Evolutionary conservation across 2,113 vertebrate genomes (phyloP), one percentile per base, ranked within the genome.

Genomic region (Quiscalus mexicanus): DNA sequence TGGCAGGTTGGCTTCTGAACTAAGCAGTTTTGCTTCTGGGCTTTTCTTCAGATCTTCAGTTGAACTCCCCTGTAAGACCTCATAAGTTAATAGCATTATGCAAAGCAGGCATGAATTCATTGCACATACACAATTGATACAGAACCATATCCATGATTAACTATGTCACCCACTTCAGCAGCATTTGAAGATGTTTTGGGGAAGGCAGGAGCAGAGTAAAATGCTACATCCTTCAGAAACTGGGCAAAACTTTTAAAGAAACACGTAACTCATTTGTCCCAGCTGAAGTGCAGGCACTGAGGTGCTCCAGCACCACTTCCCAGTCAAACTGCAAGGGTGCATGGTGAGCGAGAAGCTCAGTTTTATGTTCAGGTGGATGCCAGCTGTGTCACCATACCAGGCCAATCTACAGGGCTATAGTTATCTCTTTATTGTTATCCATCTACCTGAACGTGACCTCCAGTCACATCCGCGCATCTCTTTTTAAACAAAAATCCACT

Each of bases 391-490:
- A 82, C 25, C 12, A 7, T 15, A 23, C 25, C 18, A n/a, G 25
- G 6, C 41, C 50, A 62, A 20, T 30, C 17, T 4, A 9, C 1
- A 63, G 17, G 9, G 28, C 16, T 59, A 2, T 33, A 30, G n/a
- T 58, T 92, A 17, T 28, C 18, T 27, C 23, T 62, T 42, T 31
- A 9, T 10, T 89, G 33, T 52, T 47, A 58, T 1, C 28, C 39
- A 11, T 27, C 59, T 12, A 33, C 45, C 12, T 5, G 42, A 33
- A 42, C 17, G 27, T 3, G 27, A 35, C 31, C 41, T 73, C 37
- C 33, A 30, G 4, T 17, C 30, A 9, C 22, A 41, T 16, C 12
- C 0, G 0, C 4, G 1, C 58, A 12, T 42, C 11, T 41, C 39
- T 63, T 78, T 33, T 5, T 7, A 83, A 87, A 35, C 10, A 68